phyloP scores from a whole-genome alignment of 2,797 vertebrate genomes.

The Galaxias olidus region DNA sequence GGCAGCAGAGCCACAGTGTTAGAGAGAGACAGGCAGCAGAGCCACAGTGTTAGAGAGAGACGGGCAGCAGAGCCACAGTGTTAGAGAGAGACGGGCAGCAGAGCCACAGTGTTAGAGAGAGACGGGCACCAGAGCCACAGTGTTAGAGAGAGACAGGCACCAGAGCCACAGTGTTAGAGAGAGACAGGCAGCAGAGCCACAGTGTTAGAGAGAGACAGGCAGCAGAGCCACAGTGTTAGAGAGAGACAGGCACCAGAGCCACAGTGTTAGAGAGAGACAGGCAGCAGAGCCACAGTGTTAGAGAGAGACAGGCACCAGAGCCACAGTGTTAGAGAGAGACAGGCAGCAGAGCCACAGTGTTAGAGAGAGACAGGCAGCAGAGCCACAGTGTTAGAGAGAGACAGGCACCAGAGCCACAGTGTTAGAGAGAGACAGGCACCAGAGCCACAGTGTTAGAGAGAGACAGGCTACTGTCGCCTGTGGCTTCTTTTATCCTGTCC shows the following conservation, averaged over 20 bases:
- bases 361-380: slow-evolving; percentile 8
- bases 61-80: slow-evolving; percentile 14
- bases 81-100: neutral
- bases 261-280: neutral
- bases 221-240: slow-evolving; percentile 6
- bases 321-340: slow-evolving; percentile 1
- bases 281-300: slow-evolving; percentile 9
- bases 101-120: slow-evolving; percentile 9
- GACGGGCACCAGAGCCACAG: slow-evolving; percentile 17
- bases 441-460: slow-evolving; percentile 4
- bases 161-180: slow-evolving; percentile 4
- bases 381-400: slow-evolving; percentile 6
- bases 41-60: slow-evolving; percentile 3
- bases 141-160: neutral
- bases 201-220: neutral
- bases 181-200: slow-evolving; percentile 21
- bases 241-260: slow-evolving; percentile 21
- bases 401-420: slow-evolving; percentile 14
- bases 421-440: neutral
- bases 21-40: slow-evolving; percentile 13
- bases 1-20: slow-evolving; percentile 12
- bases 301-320: slow-evolving; percentile 16
- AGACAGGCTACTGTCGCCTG: too few relatives aligned
- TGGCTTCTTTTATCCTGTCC: too few relatives aligned
- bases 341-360: slow-evolving; percentile 13